phyloP scores from a whole-genome alignment of 1,140 invertebrate genomes.

The Drosophila cardini region DNA sequence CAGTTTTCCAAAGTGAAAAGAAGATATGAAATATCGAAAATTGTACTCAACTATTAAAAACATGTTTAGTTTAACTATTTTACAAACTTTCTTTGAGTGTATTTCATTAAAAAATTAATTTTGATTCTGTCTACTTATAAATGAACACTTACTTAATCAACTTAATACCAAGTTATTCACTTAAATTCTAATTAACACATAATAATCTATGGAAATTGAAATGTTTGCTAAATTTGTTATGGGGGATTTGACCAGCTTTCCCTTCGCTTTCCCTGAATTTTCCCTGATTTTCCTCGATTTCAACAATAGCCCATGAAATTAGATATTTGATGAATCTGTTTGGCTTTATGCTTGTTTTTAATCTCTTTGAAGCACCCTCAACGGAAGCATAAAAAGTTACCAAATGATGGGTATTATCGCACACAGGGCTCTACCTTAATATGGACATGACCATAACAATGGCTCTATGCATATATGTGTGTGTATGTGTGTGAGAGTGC shows the following conservation, averaged over 20 bases:
- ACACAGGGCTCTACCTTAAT: conserved; percentile 7
- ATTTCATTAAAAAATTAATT: no score
- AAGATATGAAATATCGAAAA: no score
- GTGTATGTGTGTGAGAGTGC: background rate
- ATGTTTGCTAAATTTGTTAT: background rate
- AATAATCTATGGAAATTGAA: conserved; percentile 2
- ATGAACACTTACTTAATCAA: background rate
- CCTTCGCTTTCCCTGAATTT: no score
- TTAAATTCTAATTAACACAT: background rate
- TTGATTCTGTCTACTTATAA: no score
- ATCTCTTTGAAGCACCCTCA: conserved; percentile 19
- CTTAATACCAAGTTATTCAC: background rate
- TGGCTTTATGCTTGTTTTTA: conserved; percentile 17
- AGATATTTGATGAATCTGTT: background rate
- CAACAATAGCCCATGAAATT: background rate
- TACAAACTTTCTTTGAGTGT: no score
- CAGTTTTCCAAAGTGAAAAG: no score
- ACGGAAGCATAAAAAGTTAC: conserved; percentile 22
- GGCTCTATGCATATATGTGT: conserved; percentile 15
- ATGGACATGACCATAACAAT: background rate
- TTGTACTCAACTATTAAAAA: no score
- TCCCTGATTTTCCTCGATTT: background rate
- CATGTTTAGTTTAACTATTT: no score
- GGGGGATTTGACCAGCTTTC: background rate
- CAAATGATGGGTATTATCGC: conserved; percentile 11